These are phyloP conservation scores for Typhlomys cinereus DNA, from an alignment of 2,113 vertebrate genomes.

Conservation along the genomic window DNA sequence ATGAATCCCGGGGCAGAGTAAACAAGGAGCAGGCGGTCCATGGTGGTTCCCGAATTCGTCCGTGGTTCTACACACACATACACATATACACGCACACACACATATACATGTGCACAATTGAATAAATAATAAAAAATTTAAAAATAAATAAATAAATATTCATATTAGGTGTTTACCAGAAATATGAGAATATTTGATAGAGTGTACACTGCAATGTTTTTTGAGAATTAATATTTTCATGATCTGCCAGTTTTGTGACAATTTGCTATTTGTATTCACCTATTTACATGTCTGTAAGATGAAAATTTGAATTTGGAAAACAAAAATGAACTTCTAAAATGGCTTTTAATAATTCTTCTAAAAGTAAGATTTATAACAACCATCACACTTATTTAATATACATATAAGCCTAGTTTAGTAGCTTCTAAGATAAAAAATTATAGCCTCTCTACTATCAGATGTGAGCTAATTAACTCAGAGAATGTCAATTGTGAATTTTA, in stretches of 20 bases:
- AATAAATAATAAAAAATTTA: neutral
- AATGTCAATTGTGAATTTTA: conserved; percentile 10
- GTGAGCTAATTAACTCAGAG: conserved; percentile 38
- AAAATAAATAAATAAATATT: neutral
- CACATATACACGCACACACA: neutral
- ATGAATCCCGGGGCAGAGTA: no score
- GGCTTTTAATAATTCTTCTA: neutral
- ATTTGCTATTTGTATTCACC: neutral
- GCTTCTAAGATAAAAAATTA: conserved; percentile 17
- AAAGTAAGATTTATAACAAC: neutral
- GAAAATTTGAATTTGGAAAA: neutral
- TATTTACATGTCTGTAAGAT: neutral
- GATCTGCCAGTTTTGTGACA: neutral
- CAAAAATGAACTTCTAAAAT: neutral
- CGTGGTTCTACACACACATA: neutral
- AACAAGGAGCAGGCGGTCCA: no score
- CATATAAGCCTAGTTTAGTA: neutral
- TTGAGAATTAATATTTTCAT: neutral
- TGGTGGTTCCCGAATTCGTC: no score
- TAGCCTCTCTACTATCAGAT: neutral
- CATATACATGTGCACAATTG: neutral
- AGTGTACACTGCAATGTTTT: neutral
- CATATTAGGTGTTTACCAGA: neutral
- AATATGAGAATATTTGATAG: neutral
- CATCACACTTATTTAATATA: neutral